These are phyloP conservation scores for Brachionus paranguensis DNA, from an alignment of 1,140 invertebrate genomes.

Conservation along the genomic window DNA sequence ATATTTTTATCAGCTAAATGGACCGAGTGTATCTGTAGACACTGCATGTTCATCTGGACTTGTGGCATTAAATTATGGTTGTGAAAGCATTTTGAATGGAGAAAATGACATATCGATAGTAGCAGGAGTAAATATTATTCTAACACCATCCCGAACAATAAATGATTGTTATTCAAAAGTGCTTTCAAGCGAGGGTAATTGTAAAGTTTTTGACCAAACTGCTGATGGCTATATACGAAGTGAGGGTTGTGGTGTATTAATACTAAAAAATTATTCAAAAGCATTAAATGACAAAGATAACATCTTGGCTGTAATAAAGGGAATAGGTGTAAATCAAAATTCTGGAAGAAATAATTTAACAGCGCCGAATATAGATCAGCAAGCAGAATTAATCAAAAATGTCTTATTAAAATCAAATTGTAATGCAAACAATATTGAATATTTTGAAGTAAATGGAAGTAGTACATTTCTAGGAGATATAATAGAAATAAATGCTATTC, in stretches of 20 bases:
- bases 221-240: not conserved
- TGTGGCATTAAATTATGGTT: not conserved
- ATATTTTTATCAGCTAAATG: not conserved
- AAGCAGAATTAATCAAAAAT: not conserved
- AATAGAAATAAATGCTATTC: not conserved
- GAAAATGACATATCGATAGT: not conserved
- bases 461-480: not conserved
- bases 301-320: not conserved
- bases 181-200: not conserved
- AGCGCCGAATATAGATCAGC: not conserved
- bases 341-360: not conserved
- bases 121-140: not conserved
- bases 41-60: not conserved
- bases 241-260: not conserved
- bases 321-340: not conserved
- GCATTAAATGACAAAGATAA: not conserved
- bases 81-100: not conserved
- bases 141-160: not conserved
- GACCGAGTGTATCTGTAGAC: not conserved
- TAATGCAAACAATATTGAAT: not conserved
- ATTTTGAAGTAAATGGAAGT: constrained; percentile 4
- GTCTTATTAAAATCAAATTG: not conserved
- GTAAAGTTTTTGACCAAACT: not conserved
- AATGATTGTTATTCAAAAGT: not conserved
- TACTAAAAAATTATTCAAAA: not conserved